Base-by-base conservation (phyloP, 2,113 vertebrate genomes). In the Scatophagus argus region DNA sequence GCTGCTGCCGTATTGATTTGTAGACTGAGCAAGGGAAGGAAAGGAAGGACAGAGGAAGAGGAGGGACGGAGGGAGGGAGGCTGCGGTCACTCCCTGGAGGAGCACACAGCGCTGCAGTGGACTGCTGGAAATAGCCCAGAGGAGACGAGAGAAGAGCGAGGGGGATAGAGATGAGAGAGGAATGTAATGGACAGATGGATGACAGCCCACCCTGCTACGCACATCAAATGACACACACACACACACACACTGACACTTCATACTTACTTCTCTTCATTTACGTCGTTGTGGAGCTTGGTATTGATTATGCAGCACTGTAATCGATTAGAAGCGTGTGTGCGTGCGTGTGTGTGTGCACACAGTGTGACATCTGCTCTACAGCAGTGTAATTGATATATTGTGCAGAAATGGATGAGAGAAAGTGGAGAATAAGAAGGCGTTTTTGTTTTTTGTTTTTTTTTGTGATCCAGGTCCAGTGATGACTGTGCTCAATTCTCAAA, bases 311-410 rank as follows among this genome's bases (percentile, higher is more conserved):
- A 79, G 75, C 74, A 77, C 87, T 54, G 93, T 90, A 83, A 96
- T 97, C 94, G 92, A 96, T 97, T 94, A 88, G 88, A 94, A 84
- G 90, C 91, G 89, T 94, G 93, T 94, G 94, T 92, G 44, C 89
- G 89, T 91, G 89, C 94, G 95, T 95, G 95, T 92, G 91, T 90
- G 88, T 83, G 84, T 31, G 78, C 51, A 56, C 91, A 90, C 88
- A 90, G 92, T 92, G 87, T 84, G 89, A 94, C 90, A 93, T 93
- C 86, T 94, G 92, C 86, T 87, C 93, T 93, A 92, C 91, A 93
- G 46, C 84, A 90, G 82, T 90, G 92, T 94, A 95, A 95, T 93
- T 95, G 94, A 94, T 91, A 94, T 87, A 92, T 93, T 94, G 89
- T 91, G 74, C 76, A 83, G 64, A 49, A 62, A n/a, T 41, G 55